A percentile compares a stretch with the other conserved stretches of the same genome.
These are phyloP conservation scores for Drosophila barbarae DNA, from an alignment of 2,888 invertebrate species.

Conservation along the genomic window DNA sequence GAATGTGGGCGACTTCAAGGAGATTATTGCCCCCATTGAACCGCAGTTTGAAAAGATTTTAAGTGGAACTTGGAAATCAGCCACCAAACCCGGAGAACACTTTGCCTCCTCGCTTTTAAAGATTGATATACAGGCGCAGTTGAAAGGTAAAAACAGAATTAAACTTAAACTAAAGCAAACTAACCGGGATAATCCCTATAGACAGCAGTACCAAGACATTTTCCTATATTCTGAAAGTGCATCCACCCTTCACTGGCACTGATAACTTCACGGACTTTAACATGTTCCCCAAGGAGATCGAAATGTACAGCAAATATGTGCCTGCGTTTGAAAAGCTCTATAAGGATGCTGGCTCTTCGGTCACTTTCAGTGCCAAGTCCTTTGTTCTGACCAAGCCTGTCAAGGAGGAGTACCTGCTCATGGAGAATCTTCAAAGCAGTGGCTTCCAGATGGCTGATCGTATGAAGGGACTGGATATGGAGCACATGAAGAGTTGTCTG, in stretches of 20 bases:
- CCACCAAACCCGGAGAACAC: slow-evolving; percentile 63
- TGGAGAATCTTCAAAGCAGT: slow-evolving; percentile 64
- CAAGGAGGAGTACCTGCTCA: slow-evolving; percentile 48
- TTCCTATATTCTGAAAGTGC: slow-evolving; percentile 57
- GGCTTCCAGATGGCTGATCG: slow-evolving; percentile 67
- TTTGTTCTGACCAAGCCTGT: slow-evolving; percentile 34
- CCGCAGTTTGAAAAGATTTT: slow-evolving; percentile 46
- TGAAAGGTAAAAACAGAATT: slow-evolving; percentile 52
- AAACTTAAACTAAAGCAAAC: neutral
- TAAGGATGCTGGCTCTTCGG: slow-evolving; percentile 27
- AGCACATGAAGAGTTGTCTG: slow-evolving; percentile 77
- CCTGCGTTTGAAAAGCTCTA: slow-evolving; percentile 60
- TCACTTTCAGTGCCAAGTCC: slow-evolving; percentile 48
- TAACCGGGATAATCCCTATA: slow-evolving; percentile 1
- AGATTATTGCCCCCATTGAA: slow-evolving; percentile 31
- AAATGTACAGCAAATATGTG: slow-evolving; percentile 53
- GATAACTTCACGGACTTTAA: slow-evolving; percentile 39
- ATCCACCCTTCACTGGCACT: slow-evolving; percentile 19
- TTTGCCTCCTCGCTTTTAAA: slow-evolving; percentile 57
- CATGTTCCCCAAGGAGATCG: slow-evolving; percentile 63
- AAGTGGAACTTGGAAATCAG: slow-evolving; percentile 14
- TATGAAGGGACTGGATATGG: slow-evolving; percentile 75
- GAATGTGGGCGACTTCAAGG: slow-evolving; percentile 38
- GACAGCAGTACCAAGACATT: slow-evolving; percentile 34
- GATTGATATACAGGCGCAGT: slow-evolving; percentile 53